phyloP scores from a whole-genome alignment of 2,797 vertebrate genomes.

The Pantherophis alleghaniensis region DNA sequence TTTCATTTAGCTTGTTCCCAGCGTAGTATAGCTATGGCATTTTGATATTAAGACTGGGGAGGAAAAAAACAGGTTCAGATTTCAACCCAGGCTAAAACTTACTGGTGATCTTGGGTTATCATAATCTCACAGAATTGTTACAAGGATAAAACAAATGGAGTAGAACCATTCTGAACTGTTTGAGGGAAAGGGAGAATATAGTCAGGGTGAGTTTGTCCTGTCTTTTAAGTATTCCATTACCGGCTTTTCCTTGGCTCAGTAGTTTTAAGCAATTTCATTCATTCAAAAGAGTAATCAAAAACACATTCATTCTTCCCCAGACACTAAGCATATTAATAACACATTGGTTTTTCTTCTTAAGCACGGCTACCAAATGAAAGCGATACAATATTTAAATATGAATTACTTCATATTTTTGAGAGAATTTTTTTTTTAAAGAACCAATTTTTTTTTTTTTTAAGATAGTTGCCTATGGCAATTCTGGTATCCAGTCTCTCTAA shows the following conservation, averaged over 20 bases:
- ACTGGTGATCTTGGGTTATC: background rate
- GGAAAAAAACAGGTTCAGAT: background rate
- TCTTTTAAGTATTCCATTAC: background rate
- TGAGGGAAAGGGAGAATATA: background rate
- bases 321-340: background rate
- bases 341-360: background rate
- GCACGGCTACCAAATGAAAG: background rate
- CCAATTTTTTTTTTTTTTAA: background rate
- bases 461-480: background rate
- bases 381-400: background rate
- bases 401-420: background rate
- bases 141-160: background rate
- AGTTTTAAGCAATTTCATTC: background rate
- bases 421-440: background rate
- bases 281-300: background rate
- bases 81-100: background rate
- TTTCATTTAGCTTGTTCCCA: background rate
- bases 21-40: background rate
- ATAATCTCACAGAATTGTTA: background rate
- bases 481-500: background rate
- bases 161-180: background rate
- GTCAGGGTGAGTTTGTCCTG: background rate
- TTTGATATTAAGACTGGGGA: background rate
- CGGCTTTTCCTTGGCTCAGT: background rate
- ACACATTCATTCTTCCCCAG: slow-evolving; percentile 9